These are phyloP conservation scores for Carabus problematicus DNA, from an alignment of 2,888 invertebrate genomes.

Conservation along the genomic window DNA sequence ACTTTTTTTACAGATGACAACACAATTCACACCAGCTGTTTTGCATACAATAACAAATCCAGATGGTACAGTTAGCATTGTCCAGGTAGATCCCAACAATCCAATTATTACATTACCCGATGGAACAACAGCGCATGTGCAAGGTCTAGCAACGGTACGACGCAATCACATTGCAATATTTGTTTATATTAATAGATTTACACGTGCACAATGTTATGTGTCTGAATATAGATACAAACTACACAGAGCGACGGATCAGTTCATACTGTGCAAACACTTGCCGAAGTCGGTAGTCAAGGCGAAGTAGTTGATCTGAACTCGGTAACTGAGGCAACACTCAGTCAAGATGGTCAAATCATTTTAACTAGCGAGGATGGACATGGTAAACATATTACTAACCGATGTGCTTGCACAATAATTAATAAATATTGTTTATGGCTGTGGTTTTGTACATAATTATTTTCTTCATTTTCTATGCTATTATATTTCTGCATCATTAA, in stretches of 20 bases:
- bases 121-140: conserved; percentile 94
- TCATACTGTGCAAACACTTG: conserved; percentile 74
- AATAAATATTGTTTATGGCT: neutral
- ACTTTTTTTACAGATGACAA: conserved; percentile 60
- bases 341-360: conserved; percentile 93
- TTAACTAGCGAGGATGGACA: conserved; percentile 95
- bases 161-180: neutral
- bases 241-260: conserved; percentile 67
- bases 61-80: conserved; percentile 94
- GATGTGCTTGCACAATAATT: no score
- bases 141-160: conserved; percentile 72
- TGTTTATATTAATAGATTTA: neutral
- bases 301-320: conserved; percentile 88
- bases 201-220: conserved; percentile 43
- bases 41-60: conserved; percentile 96
- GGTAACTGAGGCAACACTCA: conserved; percentile 88
- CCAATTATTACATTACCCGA: conserved; percentile 95
- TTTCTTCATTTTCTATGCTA: no score
- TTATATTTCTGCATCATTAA: no score
- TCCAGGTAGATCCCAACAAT: conserved; percentile 93
- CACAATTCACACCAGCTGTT: conserved; percentile 86
- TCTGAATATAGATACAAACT: conserved; percentile 65
- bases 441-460: neutral
- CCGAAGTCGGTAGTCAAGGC: conserved; percentile 78
- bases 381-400: conserved; percentile 63